Percentiles rank a stretch among this genome's conserved stretches.
These are phyloP conservation scores for Eudasyphora cyanicolor DNA, from an alignment of 2,888 invertebrate species.

Conservation along the genomic window DNA sequence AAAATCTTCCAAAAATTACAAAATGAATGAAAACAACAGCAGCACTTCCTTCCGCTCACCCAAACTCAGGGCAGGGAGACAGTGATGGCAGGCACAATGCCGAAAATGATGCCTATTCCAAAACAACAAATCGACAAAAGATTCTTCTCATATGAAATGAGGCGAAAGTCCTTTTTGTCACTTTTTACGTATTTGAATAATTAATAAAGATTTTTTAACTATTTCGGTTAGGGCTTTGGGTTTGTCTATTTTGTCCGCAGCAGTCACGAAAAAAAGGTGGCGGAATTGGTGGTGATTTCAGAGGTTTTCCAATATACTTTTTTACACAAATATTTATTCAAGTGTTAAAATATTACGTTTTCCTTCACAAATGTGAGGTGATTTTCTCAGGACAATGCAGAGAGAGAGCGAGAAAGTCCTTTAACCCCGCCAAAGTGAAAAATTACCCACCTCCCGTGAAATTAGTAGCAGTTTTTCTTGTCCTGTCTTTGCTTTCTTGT, in stretches of 20 bases:
- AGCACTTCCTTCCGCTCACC: background rate
- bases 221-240: background rate
- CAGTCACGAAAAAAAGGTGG: background rate
- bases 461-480: conserved; percentile 51
- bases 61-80: background rate
- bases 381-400: conserved; percentile 11
- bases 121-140: conserved; percentile 67
- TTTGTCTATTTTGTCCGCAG: background rate
- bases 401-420: conserved; percentile 5
- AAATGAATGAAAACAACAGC: background rate
- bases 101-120: conserved; percentile 39
- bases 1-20: conserved; percentile 20
- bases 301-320: conserved; percentile 25
- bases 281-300: conserved; percentile 56
- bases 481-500: conserved; percentile 18
- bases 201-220: conserved; percentile 68
- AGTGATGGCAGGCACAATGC: background rate
- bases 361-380: conserved; percentile 46
- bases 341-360: conserved; percentile 74
- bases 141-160: too few species aligned
- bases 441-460: conserved; percentile 76
- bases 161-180: conserved; percentile 70
- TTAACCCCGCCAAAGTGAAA: conserved; percentile 69
- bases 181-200: conserved; percentile 70
- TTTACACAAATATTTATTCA: conserved; percentile 75